phyloP scores from a whole-genome alignment of 2,113 vertebrate species.

The Rousettus leschenaultii region DNA sequence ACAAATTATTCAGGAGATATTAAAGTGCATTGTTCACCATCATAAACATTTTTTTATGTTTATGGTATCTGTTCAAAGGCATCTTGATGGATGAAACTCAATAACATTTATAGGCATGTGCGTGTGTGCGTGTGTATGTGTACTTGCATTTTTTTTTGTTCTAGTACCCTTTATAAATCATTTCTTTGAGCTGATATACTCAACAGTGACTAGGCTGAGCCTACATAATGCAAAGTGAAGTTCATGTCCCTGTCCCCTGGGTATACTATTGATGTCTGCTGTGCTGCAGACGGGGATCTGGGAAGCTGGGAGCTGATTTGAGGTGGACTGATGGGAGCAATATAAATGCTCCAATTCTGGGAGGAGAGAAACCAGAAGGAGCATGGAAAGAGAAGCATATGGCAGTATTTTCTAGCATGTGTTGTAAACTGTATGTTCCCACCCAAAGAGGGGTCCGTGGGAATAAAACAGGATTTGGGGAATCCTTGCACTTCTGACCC shows the following conservation, averaged over 20 bases:
- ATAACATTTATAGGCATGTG: slow-evolving; percentile 13
- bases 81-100: slow-evolving; percentile 52
- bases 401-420: neutral
- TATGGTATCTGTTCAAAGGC: slow-evolving; percentile 66
- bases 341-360: neutral
- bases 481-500: neutral
- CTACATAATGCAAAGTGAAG: neutral
- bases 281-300: neutral
- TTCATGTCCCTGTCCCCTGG: neutral
- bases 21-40: slow-evolving; percentile 50
- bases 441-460: neutral
- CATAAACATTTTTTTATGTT: slow-evolving; percentile 64
- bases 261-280: neutral
- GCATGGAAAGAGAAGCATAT: fast-evolving
- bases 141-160: neutral
- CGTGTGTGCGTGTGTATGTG: too few relatives aligned
- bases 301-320: neutral
- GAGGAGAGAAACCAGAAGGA: neutral
- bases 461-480: neutral
- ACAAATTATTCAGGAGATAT: slow-evolving; percentile 60
- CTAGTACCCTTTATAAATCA: neutral
- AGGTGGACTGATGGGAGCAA: neutral
- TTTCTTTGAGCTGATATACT: neutral
- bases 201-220: neutral
- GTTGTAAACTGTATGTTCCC: neutral